These are phyloP conservation scores for Pantelozetes paolii DNA, from an alignment of 2,888 invertebrate genomes.

Conservation along the genomic window DNA sequence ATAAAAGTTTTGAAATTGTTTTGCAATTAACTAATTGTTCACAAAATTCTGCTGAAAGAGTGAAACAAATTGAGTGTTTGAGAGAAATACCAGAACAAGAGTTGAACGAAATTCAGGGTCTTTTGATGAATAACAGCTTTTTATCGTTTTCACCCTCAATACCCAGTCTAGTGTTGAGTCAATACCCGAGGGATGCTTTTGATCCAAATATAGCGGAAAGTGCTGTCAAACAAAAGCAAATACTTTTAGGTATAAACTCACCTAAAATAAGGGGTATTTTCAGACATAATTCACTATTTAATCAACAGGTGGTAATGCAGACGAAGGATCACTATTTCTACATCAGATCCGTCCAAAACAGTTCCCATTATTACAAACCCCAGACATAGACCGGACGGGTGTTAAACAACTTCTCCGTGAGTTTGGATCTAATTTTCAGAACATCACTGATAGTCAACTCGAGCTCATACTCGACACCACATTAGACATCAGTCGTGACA, in stretches of 20 bases:
- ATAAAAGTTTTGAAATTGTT: background rate
- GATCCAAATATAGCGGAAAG: background rate
- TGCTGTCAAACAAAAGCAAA: conserved; percentile 18
- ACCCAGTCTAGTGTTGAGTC: conserved; percentile 31
- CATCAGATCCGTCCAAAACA: conserved; percentile 28
- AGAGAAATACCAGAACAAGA: background rate
- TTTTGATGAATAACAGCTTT: conserved; percentile 7
- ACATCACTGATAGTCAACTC: background rate
- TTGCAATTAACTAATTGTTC: conserved; percentile 24
- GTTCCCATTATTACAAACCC: conserved; percentile 9
- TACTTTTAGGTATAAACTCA: conserved; percentile 21
- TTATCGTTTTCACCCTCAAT: conserved; percentile 32
- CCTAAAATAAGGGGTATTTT: background rate
- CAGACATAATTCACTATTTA: too few species aligned
- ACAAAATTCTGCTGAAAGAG: too few species aligned
- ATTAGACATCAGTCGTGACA: background rate
- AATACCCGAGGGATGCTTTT: conserved; percentile 28
- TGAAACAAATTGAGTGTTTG: conserved; percentile 34
- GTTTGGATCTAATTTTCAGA: background rate
- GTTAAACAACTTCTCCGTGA: background rate
- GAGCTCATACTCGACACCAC: background rate
- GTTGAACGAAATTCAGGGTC: conserved; percentile 23
- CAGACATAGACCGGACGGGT: background rate
- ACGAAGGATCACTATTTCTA: conserved; percentile 35
- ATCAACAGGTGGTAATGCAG: conserved; percentile 13